A percentile compares a stretch with the other conserved stretches of the same genome.
Evolutionary conservation across 2,797 vertebrate genomes (phyloP).

Genomic region (Bryconaethiops microstoma): DNA sequence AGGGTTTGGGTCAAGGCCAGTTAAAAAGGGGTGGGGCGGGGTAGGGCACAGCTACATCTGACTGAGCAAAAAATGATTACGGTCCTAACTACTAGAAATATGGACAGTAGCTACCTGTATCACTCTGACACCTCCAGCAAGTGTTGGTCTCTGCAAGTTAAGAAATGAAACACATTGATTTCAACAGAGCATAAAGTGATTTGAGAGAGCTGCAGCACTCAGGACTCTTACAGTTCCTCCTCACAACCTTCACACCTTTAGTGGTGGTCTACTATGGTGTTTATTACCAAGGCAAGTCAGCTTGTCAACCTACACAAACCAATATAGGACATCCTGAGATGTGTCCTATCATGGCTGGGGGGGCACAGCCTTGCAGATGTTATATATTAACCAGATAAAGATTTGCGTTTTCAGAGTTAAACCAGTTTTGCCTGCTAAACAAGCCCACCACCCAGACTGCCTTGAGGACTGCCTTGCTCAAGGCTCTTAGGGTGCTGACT

Average conservation of each 20-base stretch:
- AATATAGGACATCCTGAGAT: too few species aligned
- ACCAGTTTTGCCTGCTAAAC: too few species aligned
- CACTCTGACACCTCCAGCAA: slow-evolving; percentile 81
- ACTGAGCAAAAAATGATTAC: slow-evolving; percentile 14
- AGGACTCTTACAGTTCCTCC: not conserved
- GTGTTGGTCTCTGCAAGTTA: slow-evolving; percentile 77
- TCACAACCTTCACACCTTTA: not conserved
- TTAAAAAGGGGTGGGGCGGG: not conserved
- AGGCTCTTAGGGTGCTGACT: too few species aligned
- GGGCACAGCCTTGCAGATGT: too few species aligned
- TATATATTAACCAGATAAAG: too few species aligned
- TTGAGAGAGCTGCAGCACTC: not conserved
- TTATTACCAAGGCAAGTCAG: too few species aligned
- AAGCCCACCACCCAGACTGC: too few species aligned
- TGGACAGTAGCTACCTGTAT: slow-evolving; percentile 72
- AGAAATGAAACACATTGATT: slow-evolving; percentile 61
- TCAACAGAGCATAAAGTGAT: slow-evolving; percentile 22
- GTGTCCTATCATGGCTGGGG: too few species aligned
- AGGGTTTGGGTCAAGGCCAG: not conserved
- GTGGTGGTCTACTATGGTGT: too few species aligned
- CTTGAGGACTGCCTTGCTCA: too few species aligned
- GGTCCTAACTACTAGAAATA: slow-evolving; percentile 15
- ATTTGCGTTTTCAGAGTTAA: too few species aligned
- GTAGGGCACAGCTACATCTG: not conserved
- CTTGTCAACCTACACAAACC: too few species aligned